Evolutionary conservation across 1,140 invertebrate species (phyloP), one percentile per base, ranked within the genome.

Genomic region (Drosophila bocki): DNA sequence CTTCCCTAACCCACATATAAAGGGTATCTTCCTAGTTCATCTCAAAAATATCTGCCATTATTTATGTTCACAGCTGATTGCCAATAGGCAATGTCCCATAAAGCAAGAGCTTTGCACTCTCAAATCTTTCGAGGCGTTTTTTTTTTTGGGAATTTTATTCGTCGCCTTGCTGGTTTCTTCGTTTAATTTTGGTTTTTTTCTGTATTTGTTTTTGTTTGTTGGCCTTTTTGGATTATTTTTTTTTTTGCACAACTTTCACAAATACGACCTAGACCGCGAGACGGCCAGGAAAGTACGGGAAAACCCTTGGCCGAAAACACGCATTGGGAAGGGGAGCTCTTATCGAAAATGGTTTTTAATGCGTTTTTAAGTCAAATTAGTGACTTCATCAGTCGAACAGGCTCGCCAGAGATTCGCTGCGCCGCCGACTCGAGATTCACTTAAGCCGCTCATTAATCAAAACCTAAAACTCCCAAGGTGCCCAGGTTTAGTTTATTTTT

Each of bases 271-370:
- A 83, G 54, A 84, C 48, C 37, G 32, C 26, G 57, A 41, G 54
- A 69, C 65, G 69, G 50, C 67, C 35, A 76, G 77, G 64, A 79
- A 87, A 84, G 79, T 78, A 81, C 80, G 84, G 84, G 79, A 88
- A 88, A 88, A 88, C 84, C 84, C 80, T 90, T 47, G 67, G 67
- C 74, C 32, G 58, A 64, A 65, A 80, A 57, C 62, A 41, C 35
- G 64, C 47, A 22, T 35, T 17, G 50, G 64, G 42, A 22, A 29
- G 63, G 39, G 35, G 60, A 47, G 80, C 75, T 90, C 83, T 88
- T 85, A 85, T 90, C 85, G 84, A 88, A 88, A 88, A 90, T 88
- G 85, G 85, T 74, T 90, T 88, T 88, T 88, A 88, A 88, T 88
- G 85, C 85, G 85, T 88, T 88, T 88, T 88, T 88, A 88, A 88